Conservation (phyloP, 2,888 invertebrate species). For the Colletes collaris region DNA sequence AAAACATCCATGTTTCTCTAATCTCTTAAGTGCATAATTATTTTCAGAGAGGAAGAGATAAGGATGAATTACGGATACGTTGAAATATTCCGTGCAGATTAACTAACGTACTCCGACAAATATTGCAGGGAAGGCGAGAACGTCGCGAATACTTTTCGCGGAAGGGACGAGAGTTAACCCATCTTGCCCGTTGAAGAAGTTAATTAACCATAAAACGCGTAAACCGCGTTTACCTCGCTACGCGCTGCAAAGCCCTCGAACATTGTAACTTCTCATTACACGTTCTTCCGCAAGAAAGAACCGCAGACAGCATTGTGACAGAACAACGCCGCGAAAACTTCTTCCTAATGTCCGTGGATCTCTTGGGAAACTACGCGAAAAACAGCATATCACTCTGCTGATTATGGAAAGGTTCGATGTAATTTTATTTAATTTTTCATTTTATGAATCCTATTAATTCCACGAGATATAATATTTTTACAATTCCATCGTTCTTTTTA, state of each 20-base stretch:
- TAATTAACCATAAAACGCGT: constrained; percentile 52
- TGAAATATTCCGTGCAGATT: background rate
- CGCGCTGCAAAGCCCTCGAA: constrained; percentile 33
- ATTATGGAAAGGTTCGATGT: background rate
- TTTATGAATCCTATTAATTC: too few species aligned
- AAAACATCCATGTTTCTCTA: background rate
- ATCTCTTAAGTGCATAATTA: background rate
- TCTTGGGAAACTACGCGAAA: background rate
- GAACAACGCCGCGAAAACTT: constrained; percentile 10
- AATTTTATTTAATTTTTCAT: too few species aligned
- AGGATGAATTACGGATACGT: background rate
- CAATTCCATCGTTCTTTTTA: too few species aligned
- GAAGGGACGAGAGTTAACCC: constrained; percentile 25
- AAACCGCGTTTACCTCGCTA: constrained; percentile 34
- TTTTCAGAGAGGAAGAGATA: background rate
- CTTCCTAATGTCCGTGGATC: too few species aligned
- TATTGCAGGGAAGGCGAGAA: constrained; percentile 4
- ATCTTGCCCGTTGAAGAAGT: constrained; percentile 37
- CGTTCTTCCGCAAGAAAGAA: constrained; percentile 45
- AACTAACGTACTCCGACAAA: constrained; percentile 14
- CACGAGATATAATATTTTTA: too few species aligned
- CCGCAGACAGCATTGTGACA: constrained; percentile 14
- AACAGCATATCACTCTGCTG: background rate
- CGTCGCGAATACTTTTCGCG: constrained; percentile 27
- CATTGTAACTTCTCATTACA: constrained; percentile 46